These are phyloP conservation scores for Miltochrista miniata DNA, from an alignment of 2,888 invertebrate species.

Conservation along the genomic window DNA sequence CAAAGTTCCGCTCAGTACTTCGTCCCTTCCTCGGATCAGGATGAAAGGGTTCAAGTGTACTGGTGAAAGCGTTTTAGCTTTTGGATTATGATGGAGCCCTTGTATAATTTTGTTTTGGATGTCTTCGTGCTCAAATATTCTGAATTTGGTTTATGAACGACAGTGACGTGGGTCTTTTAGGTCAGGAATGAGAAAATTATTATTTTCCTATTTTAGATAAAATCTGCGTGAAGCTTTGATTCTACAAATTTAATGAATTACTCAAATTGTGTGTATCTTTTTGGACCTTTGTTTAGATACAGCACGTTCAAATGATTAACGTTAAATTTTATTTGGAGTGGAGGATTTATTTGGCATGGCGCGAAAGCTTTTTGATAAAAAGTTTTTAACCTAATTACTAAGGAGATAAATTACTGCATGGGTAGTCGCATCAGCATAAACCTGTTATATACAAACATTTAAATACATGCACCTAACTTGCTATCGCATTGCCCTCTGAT, in stretches of 20 bases:
- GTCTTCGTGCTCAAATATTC: slow-evolving; percentile 18
- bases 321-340: background rate
- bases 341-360: background rate
- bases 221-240: no score
- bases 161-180: background rate
- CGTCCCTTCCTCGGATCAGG: slow-evolving; percentile 40
- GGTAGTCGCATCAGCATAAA: no score
- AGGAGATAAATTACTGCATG: no score
- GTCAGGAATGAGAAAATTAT: background rate
- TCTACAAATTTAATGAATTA: no score
- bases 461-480: no score
- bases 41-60: slow-evolving; percentile 54
- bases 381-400: no score
- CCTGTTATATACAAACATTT: no score
- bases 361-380: no score
- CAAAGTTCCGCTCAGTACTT: slow-evolving; percentile 46
- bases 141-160: background rate
- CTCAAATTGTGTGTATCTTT: no score
- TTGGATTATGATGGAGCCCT: slow-evolving; percentile 36
- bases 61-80: slow-evolving; percentile 47
- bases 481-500: no score
- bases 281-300: no score
- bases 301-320: background rate
- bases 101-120: slow-evolving; percentile 38
- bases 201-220: background rate